Evolutionary conservation across 1,140 invertebrate genomes (phyloP).

Genomic region (Drosophila simulans): DNA sequence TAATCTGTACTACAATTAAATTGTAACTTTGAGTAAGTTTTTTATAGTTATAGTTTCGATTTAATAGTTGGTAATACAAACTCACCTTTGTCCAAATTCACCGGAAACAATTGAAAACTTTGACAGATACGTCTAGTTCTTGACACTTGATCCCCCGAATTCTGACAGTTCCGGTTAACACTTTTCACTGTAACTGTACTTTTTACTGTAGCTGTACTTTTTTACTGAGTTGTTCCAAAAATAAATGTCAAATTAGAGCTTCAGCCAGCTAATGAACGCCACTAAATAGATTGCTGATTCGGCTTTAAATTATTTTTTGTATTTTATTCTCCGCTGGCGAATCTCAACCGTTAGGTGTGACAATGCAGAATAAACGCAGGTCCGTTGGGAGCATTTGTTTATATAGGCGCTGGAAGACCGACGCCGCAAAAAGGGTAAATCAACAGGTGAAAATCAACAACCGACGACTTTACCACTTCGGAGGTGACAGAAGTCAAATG

Average conservation of each 20-base stretch:
- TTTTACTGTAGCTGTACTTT: slow-evolving; percentile 45
- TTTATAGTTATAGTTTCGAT: no score
- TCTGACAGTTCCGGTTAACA: slow-evolving; percentile 3
- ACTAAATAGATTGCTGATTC: not conserved
- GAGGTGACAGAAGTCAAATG: slow-evolving; percentile 57
- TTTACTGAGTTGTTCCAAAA: slow-evolving; percentile 19
- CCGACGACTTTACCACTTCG: slow-evolving; percentile 49
- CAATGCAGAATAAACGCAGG: slow-evolving; percentile 78
- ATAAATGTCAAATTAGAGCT: slow-evolving; percentile 3
- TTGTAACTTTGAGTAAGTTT: not conserved
- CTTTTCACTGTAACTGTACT: slow-evolving; percentile 29
- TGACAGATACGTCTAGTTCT: not conserved
- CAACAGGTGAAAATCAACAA: slow-evolving; percentile 64
- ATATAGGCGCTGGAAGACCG: slow-evolving; percentile 63
- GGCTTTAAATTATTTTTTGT: slow-evolving; percentile 5
- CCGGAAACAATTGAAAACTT: slow-evolving; percentile 1
- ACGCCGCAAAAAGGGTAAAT: slow-evolving; percentile 65
- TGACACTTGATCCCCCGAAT: slow-evolving; percentile 12
- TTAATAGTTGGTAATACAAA: not conserved
- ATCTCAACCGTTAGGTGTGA: slow-evolving; percentile 68
- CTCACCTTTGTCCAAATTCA: slow-evolving; percentile 14
- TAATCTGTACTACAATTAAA: not conserved
- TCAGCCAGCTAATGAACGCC: not conserved
- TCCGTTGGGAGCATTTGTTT: slow-evolving; percentile 74
- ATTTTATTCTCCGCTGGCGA: slow-evolving; percentile 12